A percentile compares a stretch with the other conserved stretches of the same genome.
These are phyloP conservation scores for Rhogogaster chlorosoma DNA, from an alignment of 2,888 invertebrate species.

Conservation along the genomic window DNA sequence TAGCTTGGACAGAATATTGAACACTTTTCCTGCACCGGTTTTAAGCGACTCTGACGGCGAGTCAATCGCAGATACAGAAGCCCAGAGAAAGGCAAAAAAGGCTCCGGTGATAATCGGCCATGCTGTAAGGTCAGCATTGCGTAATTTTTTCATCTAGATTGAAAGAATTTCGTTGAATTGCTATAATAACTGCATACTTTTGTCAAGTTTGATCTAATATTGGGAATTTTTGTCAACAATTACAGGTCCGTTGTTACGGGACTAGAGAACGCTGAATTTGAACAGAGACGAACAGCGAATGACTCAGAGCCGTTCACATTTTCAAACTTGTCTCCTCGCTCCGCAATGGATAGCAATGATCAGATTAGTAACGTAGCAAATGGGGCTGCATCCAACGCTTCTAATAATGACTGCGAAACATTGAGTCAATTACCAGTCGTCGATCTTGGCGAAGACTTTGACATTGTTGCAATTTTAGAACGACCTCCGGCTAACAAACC, in stretches of 20 bases:
- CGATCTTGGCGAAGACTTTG: constrained; percentile 73
- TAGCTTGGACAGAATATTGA: constrained; percentile 41
- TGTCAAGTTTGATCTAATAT: neutral
- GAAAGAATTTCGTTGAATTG: neutral
- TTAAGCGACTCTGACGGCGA: constrained; percentile 67
- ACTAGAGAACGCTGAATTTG: neutral
- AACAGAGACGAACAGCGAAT: neutral
- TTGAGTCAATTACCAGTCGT: constrained; percentile 70
- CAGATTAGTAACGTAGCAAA: neutral
- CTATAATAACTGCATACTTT: neutral
- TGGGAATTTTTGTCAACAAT: neutral
- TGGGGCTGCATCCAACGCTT: neutral
- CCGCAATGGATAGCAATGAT: neutral
- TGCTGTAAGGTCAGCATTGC: constrained; percentile 30
- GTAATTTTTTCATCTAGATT: neutral
- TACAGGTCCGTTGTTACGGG: neutral
- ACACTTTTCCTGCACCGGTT: constrained; percentile 54
- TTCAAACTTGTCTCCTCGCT: neutral
- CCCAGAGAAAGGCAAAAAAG: neutral
- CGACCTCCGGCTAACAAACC: neutral
- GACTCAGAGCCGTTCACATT: neutral
- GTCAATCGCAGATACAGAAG: neutral
- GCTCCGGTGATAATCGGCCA: neutral
- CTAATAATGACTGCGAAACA: constrained; percentile 57
- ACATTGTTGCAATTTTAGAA: constrained; percentile 54